Evolutionary conservation across 2,113 vertebrate genomes (phyloP).

Genomic region (Ammospiza nelsoni): DNA sequence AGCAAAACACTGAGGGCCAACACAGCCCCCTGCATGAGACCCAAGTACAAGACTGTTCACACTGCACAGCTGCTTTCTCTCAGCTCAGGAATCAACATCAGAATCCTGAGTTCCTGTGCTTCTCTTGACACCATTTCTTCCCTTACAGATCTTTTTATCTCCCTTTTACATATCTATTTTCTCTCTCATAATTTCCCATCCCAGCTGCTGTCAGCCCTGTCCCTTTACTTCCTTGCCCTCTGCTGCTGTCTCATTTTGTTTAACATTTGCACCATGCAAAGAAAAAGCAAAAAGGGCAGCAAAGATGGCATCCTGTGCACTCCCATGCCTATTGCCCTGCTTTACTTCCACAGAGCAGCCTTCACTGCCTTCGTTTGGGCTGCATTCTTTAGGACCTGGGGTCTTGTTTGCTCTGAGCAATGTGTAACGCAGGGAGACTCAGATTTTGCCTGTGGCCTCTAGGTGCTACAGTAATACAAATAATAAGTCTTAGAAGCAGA

Average conservation of each 20-base stretch:
- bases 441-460: slow-evolving; percentile 37
- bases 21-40: background rate
- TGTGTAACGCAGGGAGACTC: background rate
- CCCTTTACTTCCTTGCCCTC: background rate
- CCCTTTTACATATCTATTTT: background rate
- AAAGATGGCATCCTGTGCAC: background rate
- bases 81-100: background rate
- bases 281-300: background rate
- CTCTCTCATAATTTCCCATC: background rate
- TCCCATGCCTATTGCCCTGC: background rate
- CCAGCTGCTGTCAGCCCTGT: background rate
- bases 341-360: background rate
- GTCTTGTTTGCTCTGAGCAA: background rate
- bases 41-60: background rate
- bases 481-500: background rate
- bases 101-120: background rate
- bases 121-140: background rate
- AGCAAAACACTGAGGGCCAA: background rate
- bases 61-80: background rate
- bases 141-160: background rate
- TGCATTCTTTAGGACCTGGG: background rate
- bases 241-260: background rate
- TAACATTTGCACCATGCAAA: background rate
- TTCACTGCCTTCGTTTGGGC: background rate
- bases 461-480: slow-evolving; percentile 58